Percentiles rank a stretch among this genome's conserved stretches.
These are phyloP conservation scores for Zaprionus lachaisei DNA, from an alignment of 1,140 invertebrate genomes.

Conservation along the genomic window DNA sequence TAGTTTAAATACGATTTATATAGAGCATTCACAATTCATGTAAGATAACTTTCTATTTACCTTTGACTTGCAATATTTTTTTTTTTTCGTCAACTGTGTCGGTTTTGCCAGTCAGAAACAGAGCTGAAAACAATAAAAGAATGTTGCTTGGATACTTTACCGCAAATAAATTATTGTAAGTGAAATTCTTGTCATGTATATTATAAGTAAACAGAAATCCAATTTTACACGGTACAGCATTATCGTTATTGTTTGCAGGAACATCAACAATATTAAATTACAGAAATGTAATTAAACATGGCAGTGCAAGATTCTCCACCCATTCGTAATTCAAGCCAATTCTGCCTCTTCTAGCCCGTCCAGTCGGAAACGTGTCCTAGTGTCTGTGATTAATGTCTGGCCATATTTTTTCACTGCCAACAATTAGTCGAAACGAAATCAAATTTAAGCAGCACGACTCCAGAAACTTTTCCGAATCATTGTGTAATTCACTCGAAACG, in stretches of 20 bases:
- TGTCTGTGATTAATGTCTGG: constrained; percentile 68
- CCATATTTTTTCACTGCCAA: constrained; percentile 71
- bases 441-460: constrained; percentile 65
- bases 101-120: constrained; percentile 7
- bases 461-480: constrained; percentile 30
- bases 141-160: neutral
- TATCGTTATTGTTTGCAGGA: constrained; percentile 73
- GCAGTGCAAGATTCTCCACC: neutral
- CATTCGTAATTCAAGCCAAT: neutral
- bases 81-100: neutral
- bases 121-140: constrained; percentile 12
- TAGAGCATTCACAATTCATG: neutral
- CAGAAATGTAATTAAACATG: constrained; percentile 61
- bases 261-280: constrained; percentile 51
- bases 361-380: constrained; percentile 24
- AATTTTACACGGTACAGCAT: neutral
- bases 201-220: neutral
- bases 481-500: constrained; percentile 42
- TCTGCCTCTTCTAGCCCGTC: neutral
- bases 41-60: neutral
- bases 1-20: too few relatives aligned
- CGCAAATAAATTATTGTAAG: constrained; percentile 7
- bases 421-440: constrained; percentile 76
- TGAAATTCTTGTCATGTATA: neutral
- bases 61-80: neutral